Base-by-base conservation (phyloP, 2,888 invertebrate species). In the Hecatera dysodea region DNA sequence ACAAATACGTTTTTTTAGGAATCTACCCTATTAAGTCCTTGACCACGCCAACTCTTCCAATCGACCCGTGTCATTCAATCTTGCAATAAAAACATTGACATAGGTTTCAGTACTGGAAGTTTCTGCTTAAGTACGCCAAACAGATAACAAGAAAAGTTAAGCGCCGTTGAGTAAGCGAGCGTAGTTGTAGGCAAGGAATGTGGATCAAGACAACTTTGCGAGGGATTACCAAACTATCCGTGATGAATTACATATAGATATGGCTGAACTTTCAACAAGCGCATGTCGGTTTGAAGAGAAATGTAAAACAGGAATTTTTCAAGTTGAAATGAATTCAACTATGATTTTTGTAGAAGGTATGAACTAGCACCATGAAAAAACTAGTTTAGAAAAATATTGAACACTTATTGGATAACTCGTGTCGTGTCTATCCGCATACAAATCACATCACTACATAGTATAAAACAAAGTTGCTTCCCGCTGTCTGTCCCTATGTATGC, bases 61-160 rank as follows among this genome's bases (percentile, higher is more conserved):
- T 53, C 29, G 27, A 27, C 72, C 46, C 27, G 12, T 33, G 27
- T 71, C 72, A 72, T 75, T 62, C 57, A 39, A 62, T 72, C 52
- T 62, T 19, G 42, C 46, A 81, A 82, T 64, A 72, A 78, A 72
- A 75, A 79, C 75, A 77, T 73, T 71, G 74, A 74, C 66, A 73
- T 53, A 79, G 75, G 61, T 80, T 65, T 53, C 52, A 42, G 39
- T 39, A 39, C 61, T 46, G 11, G 8, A 80, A 63, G 36, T 67
- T 76, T 46, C 42, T 63, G 68, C 67, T 68, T 75, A 72, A 75
- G 80, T 83, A 82, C 76, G 79, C 72, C 67, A 74, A 81, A 80
- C 79, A 81, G 89, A 87, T 90, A 91, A 90, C 89, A 84, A 87
- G 88, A 86, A 90, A 91, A 91, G 86, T 91, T 90, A 60, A 72